Base-by-base conservation (phyloP, 2,113 vertebrate genomes). In the Macquaria ambigua region DNA sequence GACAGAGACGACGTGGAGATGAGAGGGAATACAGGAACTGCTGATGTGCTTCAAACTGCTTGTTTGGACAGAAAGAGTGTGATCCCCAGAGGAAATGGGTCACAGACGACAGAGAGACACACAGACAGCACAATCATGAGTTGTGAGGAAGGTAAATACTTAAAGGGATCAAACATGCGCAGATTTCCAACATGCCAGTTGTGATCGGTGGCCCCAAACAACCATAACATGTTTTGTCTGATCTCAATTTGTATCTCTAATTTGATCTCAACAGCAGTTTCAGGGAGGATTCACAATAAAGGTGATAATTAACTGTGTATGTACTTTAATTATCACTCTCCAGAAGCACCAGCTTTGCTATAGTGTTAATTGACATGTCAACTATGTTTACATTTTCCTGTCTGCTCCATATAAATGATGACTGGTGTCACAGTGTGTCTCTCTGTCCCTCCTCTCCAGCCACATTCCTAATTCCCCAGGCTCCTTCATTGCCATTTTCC, bases 31-130 rank as follows among this genome's bases (percentile, higher is more conserved):
- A 81, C 43, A 59, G 61, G 41, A 83, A 43, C 15, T 37, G 82
- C 71, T 87, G 83, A 86, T 74, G 0, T 28, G 74, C 59, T 76
- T 64, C 67, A 43, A 52, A 14, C 68, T 55, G 56, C 72, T 62
- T 73, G 68, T 84, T 69, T 79, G 79, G 77, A 79, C 56, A 68
- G 56, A 83, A 15, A 56, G 52, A 73, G 70, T 25, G 76, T 48
- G 55, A 77, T 59, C 53, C 78, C 62, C 77, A 41, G 56, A 85
- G 79, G 86, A 83, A 79, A 83, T 43, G 0, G 76, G 84, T 82
- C 90, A 75, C 39, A 81, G 21, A 21, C 39, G 20, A 55, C 59
- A 81, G 34, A 73, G 6, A 64, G 31, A 63, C 6, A 34, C 28
- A 31, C 48, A 79, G 48, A 56, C 58, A 46, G 66, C 66, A 52